Evolutionary conservation across 1,140 invertebrate species (phyloP).

Genomic region (Drosophila orosa): DNA sequence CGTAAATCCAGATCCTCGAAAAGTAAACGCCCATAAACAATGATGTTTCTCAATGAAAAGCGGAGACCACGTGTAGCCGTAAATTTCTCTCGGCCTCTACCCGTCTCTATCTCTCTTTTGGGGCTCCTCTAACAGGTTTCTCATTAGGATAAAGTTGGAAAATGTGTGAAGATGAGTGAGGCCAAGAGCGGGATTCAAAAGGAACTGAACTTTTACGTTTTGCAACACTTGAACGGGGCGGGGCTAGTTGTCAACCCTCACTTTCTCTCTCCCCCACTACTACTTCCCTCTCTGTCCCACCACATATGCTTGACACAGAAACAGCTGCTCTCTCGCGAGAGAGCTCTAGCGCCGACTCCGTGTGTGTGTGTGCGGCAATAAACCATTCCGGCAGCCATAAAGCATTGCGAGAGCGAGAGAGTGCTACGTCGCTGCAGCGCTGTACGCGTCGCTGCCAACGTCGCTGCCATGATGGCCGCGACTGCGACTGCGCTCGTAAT

Average conservation of each 20-base stretch:
- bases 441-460: conserved; percentile 30
- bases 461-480: conserved; percentile 71
- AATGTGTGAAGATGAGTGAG: conserved; percentile 12
- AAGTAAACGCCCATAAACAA: conserved; percentile 84
- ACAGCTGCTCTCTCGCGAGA: conserved; percentile 70
- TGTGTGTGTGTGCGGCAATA: conserved; percentile 59
- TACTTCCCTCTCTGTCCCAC: conserved; percentile 60
- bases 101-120: conserved; percentile 11
- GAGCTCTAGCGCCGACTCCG: conserved; percentile 56
- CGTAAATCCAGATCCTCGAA: conserved; percentile 65
- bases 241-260: conserved; percentile 54
- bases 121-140: conserved; percentile 78
- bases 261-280: conserved; percentile 44
- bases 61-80: conserved; percentile 69
- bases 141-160: conserved; percentile 69
- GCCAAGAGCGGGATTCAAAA: conserved; percentile 4
- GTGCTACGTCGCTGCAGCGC: conserved; percentile 42
- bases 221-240: conserved; percentile 72
- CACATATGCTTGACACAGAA: conserved; percentile 73
- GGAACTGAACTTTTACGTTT: conserved; percentile 20
- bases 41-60: conserved; percentile 76
- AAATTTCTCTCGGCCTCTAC: conserved; percentile 51
- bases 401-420: conserved; percentile 67
- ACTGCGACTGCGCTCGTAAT: conserved; percentile 81
- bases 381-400: conserved; percentile 83